A percentile compares a stretch with the other conserved stretches of the same genome.
phyloP scores from a whole-genome alignment of 1,140 invertebrate genomes.

The Drosophila yakuba region DNA sequence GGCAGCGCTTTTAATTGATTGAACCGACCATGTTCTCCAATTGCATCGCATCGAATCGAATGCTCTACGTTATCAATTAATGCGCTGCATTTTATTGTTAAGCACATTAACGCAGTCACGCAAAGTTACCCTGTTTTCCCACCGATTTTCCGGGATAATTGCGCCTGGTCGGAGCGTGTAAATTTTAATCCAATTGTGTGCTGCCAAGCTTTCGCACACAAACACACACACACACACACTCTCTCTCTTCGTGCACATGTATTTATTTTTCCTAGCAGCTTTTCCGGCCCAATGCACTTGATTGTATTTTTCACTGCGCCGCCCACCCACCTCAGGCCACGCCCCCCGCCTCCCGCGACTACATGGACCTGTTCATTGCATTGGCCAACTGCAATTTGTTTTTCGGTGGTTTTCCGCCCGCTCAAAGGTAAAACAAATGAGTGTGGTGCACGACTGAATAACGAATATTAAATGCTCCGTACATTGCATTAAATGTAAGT shows the following conservation, averaged over 20 bases:
- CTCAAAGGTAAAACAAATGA: conserved; percentile 64
- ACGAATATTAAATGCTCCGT: background rate
- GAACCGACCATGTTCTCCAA: conserved; percentile 44
- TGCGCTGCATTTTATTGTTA: conserved; percentile 82
- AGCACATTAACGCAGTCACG: conserved; percentile 82
- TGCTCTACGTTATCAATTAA: conserved; percentile 73
- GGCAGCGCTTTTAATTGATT: conserved; percentile 42
- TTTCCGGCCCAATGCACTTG: conserved; percentile 79
- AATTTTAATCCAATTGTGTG: conserved; percentile 83
- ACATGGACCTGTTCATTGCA: conserved; percentile 61
- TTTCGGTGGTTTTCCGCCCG: conserved; percentile 35
- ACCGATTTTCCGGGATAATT: conserved; percentile 55
- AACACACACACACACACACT: conserved; percentile 15
- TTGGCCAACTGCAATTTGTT: conserved; percentile 69
- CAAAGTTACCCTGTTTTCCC: conserved; percentile 37
- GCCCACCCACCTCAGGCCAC: conserved; percentile 21
- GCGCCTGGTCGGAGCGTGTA: conserved; percentile 78
- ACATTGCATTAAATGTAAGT: background rate
- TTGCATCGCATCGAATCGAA: conserved; percentile 16
- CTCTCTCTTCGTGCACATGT: conserved; percentile 51
- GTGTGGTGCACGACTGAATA: background rate
- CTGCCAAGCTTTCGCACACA: conserved; percentile 55
- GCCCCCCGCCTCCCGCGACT: conserved; percentile 17
- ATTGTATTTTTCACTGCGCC: conserved; percentile 74
- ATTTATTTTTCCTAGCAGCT: conserved; percentile 80